Evolutionary conservation across 2,113 vertebrate species (phyloP).

Genomic region (Ondatra zibethicus): DNA sequence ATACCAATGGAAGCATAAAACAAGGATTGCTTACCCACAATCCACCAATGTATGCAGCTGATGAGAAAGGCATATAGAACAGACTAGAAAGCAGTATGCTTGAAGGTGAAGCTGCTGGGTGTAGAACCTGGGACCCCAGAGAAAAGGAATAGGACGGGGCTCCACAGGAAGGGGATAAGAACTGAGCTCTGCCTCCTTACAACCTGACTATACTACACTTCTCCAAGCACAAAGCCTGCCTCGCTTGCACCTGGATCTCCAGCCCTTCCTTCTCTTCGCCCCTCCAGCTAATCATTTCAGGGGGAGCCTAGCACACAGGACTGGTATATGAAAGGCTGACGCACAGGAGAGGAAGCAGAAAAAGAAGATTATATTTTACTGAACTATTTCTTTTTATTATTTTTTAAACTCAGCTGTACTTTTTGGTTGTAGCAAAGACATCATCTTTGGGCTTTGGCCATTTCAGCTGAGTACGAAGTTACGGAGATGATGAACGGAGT

Average conservation of each 20-base stretch:
- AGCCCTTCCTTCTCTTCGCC: neutral
- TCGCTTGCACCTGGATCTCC: neutral
- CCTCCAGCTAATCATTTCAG: neutral
- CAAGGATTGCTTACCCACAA: neutral
- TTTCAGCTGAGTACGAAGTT: neutral
- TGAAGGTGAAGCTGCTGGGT: neutral
- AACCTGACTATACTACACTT: neutral
- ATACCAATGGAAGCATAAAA: constrained; percentile 27
- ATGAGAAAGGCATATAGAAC: neutral
- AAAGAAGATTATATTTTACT: neutral
- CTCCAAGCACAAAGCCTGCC: neutral
- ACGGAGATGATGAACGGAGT: neutral
- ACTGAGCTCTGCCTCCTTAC: neutral
- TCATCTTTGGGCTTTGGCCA: neutral
- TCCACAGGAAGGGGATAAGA: neutral
- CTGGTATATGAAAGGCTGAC: neutral
- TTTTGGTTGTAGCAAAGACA: neutral
- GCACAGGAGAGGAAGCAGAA: too few relatives aligned
- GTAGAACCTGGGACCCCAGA: neutral
- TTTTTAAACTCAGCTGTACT: neutral
- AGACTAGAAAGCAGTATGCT: constrained; percentile 6
- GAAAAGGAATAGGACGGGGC: neutral
- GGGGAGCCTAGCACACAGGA: neutral
- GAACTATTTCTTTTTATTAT: neutral
- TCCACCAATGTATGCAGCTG: neutral